Percentiles rank a stretch among this genome's conserved stretches.
phyloP scores from a whole-genome alignment of 2,888 invertebrate genomes.

The Drepana falcataria region DNA sequence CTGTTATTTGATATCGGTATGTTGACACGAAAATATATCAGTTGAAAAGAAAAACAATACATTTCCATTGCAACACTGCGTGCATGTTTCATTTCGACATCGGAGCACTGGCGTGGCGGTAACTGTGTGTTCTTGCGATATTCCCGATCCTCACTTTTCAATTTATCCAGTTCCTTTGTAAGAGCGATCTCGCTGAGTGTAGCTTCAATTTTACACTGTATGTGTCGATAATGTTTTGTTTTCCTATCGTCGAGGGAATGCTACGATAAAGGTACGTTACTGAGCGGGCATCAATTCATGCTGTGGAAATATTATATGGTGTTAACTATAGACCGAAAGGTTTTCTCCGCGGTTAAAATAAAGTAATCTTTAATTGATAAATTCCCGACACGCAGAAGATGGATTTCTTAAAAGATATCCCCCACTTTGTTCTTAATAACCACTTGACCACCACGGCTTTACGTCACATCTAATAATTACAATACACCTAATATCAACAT shows the following conservation, averaged over 20 bases:
- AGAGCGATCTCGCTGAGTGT: constrained; percentile 22
- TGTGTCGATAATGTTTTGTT: constrained; percentile 12
- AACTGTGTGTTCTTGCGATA: constrained; percentile 31
- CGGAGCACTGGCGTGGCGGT: background rate
- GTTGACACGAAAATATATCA: background rate
- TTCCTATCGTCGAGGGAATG: background rate
- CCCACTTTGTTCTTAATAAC: too few relatives aligned
- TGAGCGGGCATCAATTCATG: background rate
- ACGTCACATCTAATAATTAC: too few relatives aligned
- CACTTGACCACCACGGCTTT: too few relatives aligned
- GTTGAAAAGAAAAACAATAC: background rate
- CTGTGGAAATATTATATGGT: too few relatives aligned
- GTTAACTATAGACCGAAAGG: too few relatives aligned
- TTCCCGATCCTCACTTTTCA: constrained; percentile 44
- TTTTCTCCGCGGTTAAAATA: too few relatives aligned
- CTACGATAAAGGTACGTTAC: background rate
- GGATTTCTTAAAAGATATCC: too few relatives aligned
- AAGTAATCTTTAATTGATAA: too few relatives aligned
- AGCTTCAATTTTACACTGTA: constrained; percentile 34
- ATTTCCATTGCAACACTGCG: background rate
- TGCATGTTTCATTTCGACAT: background rate
- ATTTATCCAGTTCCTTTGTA: constrained; percentile 46
- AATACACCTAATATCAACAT: too few relatives aligned
- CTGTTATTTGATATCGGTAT: too few relatives aligned
- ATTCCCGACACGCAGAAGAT: too few relatives aligned